Conservation (phyloP, 2,797 vertebrate species). For the Rhodeus uyekii region DNA sequence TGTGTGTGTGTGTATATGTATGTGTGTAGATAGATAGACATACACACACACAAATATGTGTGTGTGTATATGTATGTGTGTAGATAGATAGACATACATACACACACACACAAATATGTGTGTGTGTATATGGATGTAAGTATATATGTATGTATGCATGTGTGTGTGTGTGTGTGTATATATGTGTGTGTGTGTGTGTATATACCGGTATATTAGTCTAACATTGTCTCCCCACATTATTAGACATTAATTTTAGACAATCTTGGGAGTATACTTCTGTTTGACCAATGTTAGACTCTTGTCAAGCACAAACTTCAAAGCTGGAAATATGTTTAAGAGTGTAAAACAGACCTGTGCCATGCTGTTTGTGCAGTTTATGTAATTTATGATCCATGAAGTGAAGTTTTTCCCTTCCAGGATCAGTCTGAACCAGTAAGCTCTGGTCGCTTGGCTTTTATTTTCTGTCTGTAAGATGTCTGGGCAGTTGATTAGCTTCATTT, state of each 20-base stretch:
- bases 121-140: no score
- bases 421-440: slow-evolving; percentile 3
- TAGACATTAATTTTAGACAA: background rate
- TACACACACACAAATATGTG: no score
- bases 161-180: no score
- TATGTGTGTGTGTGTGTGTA: no score
- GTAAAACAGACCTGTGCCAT: slow-evolving; percentile 19
- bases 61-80: no score
- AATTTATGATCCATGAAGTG: slow-evolving; percentile 5
- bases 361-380: slow-evolving; percentile 21
- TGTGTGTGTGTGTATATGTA: no score
- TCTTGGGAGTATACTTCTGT: background rate
- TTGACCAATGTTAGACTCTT: background rate
- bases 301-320: slow-evolving; percentile 19
- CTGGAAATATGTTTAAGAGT: slow-evolving; percentile 9
- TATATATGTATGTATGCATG: no score
- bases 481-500: slow-evolving; percentile 68
- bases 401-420: slow-evolving; percentile 3
- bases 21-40: no score
- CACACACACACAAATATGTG: no score
- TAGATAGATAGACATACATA: no score
- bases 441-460: slow-evolving; percentile 52
- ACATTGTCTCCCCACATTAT: background rate
- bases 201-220: no score
- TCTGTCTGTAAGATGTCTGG: slow-evolving; percentile 64